Evolutionary conservation across 2,888 invertebrate species (phyloP).

Genomic region (Phalera bucephala): DNA sequence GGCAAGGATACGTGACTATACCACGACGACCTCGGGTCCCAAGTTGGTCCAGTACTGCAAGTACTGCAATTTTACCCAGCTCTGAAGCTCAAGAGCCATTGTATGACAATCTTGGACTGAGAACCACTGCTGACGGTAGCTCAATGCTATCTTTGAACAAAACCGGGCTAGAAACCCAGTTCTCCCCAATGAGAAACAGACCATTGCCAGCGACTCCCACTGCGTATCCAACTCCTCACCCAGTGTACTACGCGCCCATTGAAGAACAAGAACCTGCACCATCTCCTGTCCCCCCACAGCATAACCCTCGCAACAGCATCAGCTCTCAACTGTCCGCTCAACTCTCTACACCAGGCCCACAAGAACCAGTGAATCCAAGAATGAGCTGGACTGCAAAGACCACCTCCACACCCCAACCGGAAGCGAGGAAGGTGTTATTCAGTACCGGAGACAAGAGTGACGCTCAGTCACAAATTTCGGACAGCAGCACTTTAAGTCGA

Average conservation of each 20-base stretch:
- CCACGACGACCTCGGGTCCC: slow-evolving; percentile 92
- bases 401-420: slow-evolving; percentile 73
- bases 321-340: slow-evolving; percentile 77
- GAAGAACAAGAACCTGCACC: slow-evolving; percentile 80
- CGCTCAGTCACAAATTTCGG: slow-evolving; percentile 57
- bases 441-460: slow-evolving; percentile 59
- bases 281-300: slow-evolving; percentile 70
- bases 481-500: slow-evolving; percentile 65
- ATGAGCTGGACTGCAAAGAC: slow-evolving; percentile 80
- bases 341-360: slow-evolving; percentile 74
- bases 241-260: slow-evolving; percentile 77
- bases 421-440: slow-evolving; percentile 68
- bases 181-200: slow-evolving; percentile 84
- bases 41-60: slow-evolving; percentile 89
- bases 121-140: slow-evolving; percentile 94
- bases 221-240: slow-evolving; percentile 65
- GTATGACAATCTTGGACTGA: slow-evolving; percentile 92
- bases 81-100: slow-evolving; percentile 88
- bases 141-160: slow-evolving; percentile 91
- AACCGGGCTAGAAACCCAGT: slow-evolving; percentile 80
- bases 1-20: slow-evolving; percentile 93
- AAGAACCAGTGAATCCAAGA: slow-evolving; percentile 72
- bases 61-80: slow-evolving; percentile 76
- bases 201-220: slow-evolving; percentile 86
- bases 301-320: slow-evolving; percentile 75